phyloP scores from a whole-genome alignment of 2,888 invertebrate genomes.

The Cerceris rybyensis region DNA sequence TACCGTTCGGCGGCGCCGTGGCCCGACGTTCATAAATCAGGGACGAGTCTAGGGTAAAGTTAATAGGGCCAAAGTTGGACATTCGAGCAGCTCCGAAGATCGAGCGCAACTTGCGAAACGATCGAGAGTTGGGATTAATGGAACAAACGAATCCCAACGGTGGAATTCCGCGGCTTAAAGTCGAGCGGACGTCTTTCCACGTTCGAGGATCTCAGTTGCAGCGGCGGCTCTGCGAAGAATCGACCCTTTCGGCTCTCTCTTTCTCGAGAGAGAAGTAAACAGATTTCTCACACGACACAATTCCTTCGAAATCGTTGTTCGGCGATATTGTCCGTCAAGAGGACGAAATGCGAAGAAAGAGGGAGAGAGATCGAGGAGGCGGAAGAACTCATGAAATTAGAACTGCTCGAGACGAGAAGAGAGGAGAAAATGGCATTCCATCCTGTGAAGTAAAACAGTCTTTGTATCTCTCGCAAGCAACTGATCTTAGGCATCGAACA shows the following conservation, averaged over 20 bases:
- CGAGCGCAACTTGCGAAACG: conserved; percentile 24
- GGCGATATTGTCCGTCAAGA: too few relatives aligned
- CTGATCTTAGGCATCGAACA: too few relatives aligned
- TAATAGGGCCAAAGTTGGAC: conserved; percentile 65
- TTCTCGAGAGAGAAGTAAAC: too few relatives aligned
- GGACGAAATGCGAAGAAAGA: too few relatives aligned
- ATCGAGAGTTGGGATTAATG: conserved; percentile 8
- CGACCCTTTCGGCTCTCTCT: too few relatives aligned
- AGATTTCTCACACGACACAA: too few relatives aligned
- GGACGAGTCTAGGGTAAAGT: conserved; percentile 65
- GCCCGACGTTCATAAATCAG: conserved; percentile 68
- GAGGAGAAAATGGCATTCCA: conserved; percentile 2
- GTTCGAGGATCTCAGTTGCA: neutral
- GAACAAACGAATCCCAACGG: neutral
- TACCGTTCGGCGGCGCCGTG: conserved; percentile 46
- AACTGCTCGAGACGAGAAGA: neutral
- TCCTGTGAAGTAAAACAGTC: neutral
- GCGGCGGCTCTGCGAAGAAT: too few relatives aligned
- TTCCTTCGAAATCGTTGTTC: too few relatives aligned
- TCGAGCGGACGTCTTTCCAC: neutral
- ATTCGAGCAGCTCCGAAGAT: conserved; percentile 54
- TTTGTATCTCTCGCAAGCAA: conserved; percentile 15
- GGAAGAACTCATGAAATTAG: conserved; percentile 2
- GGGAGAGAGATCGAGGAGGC: too few relatives aligned
- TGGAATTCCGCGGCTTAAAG: neutral